Conservation (phyloP, 2,888 invertebrate genomes). For the Cephus pygmeus region DNA sequence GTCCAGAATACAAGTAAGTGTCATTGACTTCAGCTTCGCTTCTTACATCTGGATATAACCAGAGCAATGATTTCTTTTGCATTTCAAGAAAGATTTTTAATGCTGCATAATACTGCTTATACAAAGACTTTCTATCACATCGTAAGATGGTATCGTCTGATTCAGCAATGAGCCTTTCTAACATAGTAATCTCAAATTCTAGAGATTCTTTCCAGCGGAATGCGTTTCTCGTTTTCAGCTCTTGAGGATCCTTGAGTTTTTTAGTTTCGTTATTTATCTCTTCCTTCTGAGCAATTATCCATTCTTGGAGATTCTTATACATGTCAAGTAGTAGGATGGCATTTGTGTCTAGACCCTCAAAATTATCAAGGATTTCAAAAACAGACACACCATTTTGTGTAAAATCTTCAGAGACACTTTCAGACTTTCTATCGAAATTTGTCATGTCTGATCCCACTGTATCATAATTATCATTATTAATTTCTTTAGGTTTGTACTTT, state of each 20-base stretch:
- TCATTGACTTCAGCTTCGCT: slow-evolving; percentile 49
- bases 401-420: not conserved
- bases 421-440: not conserved
- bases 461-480: not conserved
- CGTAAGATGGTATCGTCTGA: slow-evolving; percentile 14
- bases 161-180: slow-evolving; percentile 26
- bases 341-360: not conserved
- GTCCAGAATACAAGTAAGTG: slow-evolving; percentile 43
- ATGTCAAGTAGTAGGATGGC: not conserved
- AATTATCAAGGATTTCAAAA: not conserved
- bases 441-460: not conserved
- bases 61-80: slow-evolving; percentile 52
- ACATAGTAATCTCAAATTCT: slow-evolving; percentile 44
- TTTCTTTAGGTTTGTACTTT: slow-evolving; percentile 20
- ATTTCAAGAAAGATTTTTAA: slow-evolving; percentile 42
- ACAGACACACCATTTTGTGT: not conserved
- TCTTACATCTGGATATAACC: slow-evolving; percentile 52
- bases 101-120: slow-evolving; percentile 35
- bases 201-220: slow-evolving; percentile 49
- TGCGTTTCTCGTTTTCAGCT: slow-evolving; percentile 31
- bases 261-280: not conserved
- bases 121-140: slow-evolving; percentile 11
- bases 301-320: slow-evolving; percentile 9
- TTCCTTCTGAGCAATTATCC: slow-evolving; percentile 5
- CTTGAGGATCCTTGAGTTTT: slow-evolving; percentile 18